These are phyloP conservation scores for Trematomus bernacchii DNA, from an alignment of 2,797 vertebrate species.

Conservation along the genomic window DNA sequence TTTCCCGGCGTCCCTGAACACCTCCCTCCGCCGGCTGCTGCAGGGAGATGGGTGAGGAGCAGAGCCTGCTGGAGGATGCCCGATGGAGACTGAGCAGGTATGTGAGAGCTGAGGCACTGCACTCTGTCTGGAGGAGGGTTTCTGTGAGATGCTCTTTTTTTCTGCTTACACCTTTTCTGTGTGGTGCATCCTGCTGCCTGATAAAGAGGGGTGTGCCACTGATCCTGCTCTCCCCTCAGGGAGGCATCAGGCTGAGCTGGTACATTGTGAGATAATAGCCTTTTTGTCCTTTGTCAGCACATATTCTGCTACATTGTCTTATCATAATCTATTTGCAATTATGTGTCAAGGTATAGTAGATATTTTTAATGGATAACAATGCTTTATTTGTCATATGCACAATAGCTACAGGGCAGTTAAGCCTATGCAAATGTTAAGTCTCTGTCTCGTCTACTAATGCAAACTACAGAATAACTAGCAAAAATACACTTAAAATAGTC, in stretches of 20 bases:
- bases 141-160: slow-evolving; percentile 20
- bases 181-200: slow-evolving; percentile 55
- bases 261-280: background rate
- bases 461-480: no score
- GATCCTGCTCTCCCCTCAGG: slow-evolving; percentile 7
- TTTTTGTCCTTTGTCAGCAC: background rate
- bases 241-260: background rate
- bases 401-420: no score
- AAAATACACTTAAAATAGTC: no score
- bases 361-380: background rate
- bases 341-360: background rate
- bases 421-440: no score
- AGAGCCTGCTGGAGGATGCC: slow-evolving; percentile 67
- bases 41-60: slow-evolving; percentile 60
- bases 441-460: no score
- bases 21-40: slow-evolving; percentile 58
- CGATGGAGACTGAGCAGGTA: slow-evolving; percentile 84
- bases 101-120: background rate
- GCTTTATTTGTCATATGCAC: no score
- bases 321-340: background rate
- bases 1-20: slow-evolving; percentile 39
- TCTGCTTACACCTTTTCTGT: slow-evolving; percentile 35
- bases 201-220: slow-evolving; percentile 49
- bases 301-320: background rate
- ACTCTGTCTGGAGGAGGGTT: background rate